Base-by-base conservation (phyloP, 2,113 vertebrate species). In the Mellivora capensis region DNA sequence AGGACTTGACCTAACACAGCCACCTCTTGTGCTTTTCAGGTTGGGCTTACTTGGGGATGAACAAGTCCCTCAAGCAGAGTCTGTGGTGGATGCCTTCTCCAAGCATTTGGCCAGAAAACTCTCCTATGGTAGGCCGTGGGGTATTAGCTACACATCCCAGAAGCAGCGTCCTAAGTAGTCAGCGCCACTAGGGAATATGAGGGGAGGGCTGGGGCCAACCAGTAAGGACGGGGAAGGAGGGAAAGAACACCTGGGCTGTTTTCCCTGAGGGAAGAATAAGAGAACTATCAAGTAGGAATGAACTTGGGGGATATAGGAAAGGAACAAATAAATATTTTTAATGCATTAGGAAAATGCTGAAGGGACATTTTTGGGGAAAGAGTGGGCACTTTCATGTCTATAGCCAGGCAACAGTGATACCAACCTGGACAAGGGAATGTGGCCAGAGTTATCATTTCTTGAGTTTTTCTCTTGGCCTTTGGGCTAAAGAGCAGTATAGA, bases 71-170 rank as follows among this genome's bases (percentile, higher is more conserved):
- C 98, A 96, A 21, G 99, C 99, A 9, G 99, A 99, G 71, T 99
- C 99, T 25, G 93, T 99, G 47, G 98, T 99, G 49, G 99, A 98
- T 7, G 99, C 99, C 4, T 98, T 99, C 44, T 98, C 99, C 59
- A 99, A 99, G 97, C 99, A 99, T 97, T 98, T 99, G 98, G 99
- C 99, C 96, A 97, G 90, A 44, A 99, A 99, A 88, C 98, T 99
- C 23, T 99, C 99, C n/a, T 99, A 99, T 52, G 99, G 99, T 99
- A 99, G 90, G 99, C 90, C 34, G 2, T 31, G 74, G 69, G 14
- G 34, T 59, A 13, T 47, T 74, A 20, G 37, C 34, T 71, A 67
- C 83, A 52, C 8, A 44, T 47, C 21, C 31, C 34, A 3, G 29
- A 79, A 83, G 34, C 88, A 62, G 79, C 69, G 27, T 44, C 69